phyloP scores from a whole-genome alignment of 2,888 invertebrate species.

The Dicyrtomina minuta region DNA sequence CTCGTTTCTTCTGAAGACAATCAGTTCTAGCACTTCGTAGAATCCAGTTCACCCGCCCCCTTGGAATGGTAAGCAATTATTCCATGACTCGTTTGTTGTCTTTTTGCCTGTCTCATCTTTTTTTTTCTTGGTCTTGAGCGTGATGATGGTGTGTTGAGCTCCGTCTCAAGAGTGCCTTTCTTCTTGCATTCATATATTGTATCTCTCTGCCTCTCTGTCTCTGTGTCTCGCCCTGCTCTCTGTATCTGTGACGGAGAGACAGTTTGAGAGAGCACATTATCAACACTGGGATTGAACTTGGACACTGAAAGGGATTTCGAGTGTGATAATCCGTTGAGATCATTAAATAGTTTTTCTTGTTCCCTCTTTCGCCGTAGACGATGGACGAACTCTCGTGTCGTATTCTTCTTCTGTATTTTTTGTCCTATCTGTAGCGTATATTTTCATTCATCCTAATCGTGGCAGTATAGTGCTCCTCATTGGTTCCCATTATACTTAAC shows the following conservation, averaged over 20 bases:
- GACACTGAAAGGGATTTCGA: background rate
- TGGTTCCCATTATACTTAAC: background rate
- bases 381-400: background rate
- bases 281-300: background rate
- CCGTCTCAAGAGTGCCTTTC: slow-evolving; percentile 1
- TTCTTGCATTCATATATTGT: background rate
- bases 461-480: background rate
- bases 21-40: background rate
- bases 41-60: background rate
- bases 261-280: background rate
- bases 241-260: background rate
- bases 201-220: no score
- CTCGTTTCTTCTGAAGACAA: background rate
- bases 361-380: background rate
- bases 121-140: background rate
- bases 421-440: background rate
- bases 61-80: background rate
- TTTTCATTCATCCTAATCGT: background rate
- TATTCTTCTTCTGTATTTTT: background rate
- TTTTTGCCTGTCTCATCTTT: background rate
- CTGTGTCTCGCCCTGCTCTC: no score
- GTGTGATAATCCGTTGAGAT: slow-evolving; percentile 3
- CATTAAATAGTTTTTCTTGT: slow-evolving; percentile 6
- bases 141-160: background rate
- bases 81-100: background rate